These are phyloP conservation scores for Fragum fragum DNA, from an alignment of 2,888 invertebrate species.

Conservation along the genomic window DNA sequence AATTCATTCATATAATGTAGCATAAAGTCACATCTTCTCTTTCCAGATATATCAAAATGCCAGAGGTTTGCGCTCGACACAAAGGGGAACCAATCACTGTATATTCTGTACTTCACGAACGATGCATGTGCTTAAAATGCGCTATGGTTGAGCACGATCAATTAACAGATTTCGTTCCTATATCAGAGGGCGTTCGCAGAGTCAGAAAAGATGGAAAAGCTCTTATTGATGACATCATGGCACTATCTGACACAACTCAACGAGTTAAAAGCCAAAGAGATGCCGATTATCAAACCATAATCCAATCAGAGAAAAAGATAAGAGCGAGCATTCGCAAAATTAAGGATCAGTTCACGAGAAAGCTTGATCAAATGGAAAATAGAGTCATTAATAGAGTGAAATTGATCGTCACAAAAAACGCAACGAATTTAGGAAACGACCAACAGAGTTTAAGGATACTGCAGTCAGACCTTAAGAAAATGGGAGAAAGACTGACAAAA, in stretches of 20 bases:
- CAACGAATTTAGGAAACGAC: conserved; percentile 37
- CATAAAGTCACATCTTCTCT: no score
- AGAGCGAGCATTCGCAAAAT: conserved; percentile 42
- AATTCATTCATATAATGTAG: no score
- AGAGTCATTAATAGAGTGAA: conserved; percentile 47
- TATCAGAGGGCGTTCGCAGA: conserved; percentile 54
- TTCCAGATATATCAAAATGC: neutral
- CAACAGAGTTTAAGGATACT: conserved; percentile 42
- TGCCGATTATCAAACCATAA: conserved; percentile 41
- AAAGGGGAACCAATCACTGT: conserved; percentile 54
- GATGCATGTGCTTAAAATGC: conserved; percentile 64
- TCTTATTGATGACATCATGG: conserved; percentile 46
- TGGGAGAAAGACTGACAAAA: conserved; percentile 35
- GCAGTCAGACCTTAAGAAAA: conserved; percentile 54
- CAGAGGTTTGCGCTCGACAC: conserved; percentile 45
- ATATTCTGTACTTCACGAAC: conserved; percentile 45
- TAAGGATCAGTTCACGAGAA: conserved; percentile 46
- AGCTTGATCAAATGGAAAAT: conserved; percentile 56
- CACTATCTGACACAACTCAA: conserved; percentile 38
- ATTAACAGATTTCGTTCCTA: conserved; percentile 56
- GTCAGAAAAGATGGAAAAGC: conserved; percentile 45
- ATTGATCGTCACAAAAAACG: conserved; percentile 37
- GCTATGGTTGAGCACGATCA: conserved; percentile 61
- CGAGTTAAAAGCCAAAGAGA: conserved; percentile 36
- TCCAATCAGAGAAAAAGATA: conserved; percentile 42